Evolutionary conservation across 2,888 invertebrate species (phyloP), one percentile per base, ranked within the genome.

Genomic region (Acrocyrtus sp.): DNA sequence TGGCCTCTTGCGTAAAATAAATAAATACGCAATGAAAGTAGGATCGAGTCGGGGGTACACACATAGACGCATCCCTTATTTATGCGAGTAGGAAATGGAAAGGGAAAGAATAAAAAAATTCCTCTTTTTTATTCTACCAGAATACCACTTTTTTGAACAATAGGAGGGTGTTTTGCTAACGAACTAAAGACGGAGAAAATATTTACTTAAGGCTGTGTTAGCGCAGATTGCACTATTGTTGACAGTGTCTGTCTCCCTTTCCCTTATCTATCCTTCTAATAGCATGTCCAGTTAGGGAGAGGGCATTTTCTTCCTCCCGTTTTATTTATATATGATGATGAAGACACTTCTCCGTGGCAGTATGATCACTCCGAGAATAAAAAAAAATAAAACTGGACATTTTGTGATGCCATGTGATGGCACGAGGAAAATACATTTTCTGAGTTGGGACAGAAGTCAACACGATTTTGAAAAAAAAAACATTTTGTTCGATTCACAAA

Each of bases 1-100:
- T 45, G 5, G 8, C 17, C 45, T 70, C 50, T 62, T 57, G 41
- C 63, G 56, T 56, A 70, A 70, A 70, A 70, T 70, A 70, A 70
- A 70, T 70, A 70, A 53, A 53, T 27, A 53, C 24, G 12, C 27
- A n/a, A 27, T 53, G 21, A 8, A 45, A 17, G 5, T 48, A 48
- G 4, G n/a, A 8, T 17, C 4, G 45, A 45, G n/a, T 19, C n/a
- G 48, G 3, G 48, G 5, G n/a, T 4, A 48, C 21, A 19, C 10
- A n/a, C 3, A 4, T 45, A 12, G 4, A 45, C 5, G 45, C 8
- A 21, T 48, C 21, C 48, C 48, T 19, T 48, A 48, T 48, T 48
- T 21, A 21, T 21, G 48, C 21, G 6, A 22, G 19, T 21, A 19
- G 48, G 8, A 4, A 48, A 8, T n/a, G n/a, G 45, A 5, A 10